Evolutionary conservation across 2,888 invertebrate species (phyloP), one percentile per base, ranked within the genome.

Genomic region (Hirtodrosophila trivittata): DNA sequence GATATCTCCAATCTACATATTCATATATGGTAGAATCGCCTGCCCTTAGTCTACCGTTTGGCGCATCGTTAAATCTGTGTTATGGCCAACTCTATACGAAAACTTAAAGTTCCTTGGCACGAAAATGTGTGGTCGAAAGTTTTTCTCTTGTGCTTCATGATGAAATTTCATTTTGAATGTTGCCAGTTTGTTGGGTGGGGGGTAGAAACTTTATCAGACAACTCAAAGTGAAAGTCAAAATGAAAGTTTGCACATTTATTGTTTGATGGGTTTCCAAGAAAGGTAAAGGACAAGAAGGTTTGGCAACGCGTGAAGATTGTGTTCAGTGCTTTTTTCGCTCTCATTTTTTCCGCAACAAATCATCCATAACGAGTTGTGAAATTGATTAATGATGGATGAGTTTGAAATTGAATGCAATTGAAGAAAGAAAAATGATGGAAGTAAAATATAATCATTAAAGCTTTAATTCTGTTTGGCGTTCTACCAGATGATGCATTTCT

Each of bases 291-390:
- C n/a, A n/a, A n/a, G 26, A 46, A 18, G 49, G 51, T 59, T 55
- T 52, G 60, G 41, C 45, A 46, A 35, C 38, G 54, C 60, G 66
- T 57, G 39, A 46, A 59, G 52, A 51, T 60, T 66, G 33, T 60
- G 60, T 66, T 72, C 66, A 49, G 58, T 46, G 42, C 21, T 37
- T 45, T 18, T 28, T 5, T 16, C 33, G 46, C n/a, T n/a, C n/a
- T n/a, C 41, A 28, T 35, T 38, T 66, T 55, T 50, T 37, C n/a
- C n/a, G n/a, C 46, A 66, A 57, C 67, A 70, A 70, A 66, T 66
- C 70, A 72, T 70, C 62, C 54, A 72, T 70, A 70, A 70, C 73
- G 73, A 72, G 57, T 58, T 66, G 57, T 46, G 45, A 70, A 70
- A 57, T 66, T 70, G 70, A 70, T 70, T 66, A 70, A 70, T 70